Percentiles rank a stretch among this genome's conserved stretches.
These are phyloP conservation scores for Paracentrotus lividus DNA, from an alignment of 53 echinoderm and acorn worm genomes.

Conservation along the genomic window DNA sequence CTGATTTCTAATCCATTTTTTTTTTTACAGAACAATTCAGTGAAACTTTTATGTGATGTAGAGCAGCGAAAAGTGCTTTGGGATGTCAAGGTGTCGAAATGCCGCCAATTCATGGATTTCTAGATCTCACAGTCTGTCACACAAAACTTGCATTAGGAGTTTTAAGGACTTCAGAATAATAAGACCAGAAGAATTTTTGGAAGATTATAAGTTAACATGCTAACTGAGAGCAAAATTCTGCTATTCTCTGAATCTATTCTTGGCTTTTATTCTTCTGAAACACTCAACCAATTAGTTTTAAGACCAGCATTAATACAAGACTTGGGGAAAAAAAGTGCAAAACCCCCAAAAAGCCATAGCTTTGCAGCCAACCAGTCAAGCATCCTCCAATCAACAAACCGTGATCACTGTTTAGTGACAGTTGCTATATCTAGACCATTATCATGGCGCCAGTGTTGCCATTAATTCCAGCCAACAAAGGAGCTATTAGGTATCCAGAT, in stretches of 20 bases:
- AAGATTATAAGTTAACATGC: no score
- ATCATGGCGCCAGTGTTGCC: neutral
- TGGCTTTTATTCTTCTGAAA: no score
- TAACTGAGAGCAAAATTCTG: no score
- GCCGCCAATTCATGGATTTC: constrained; percentile 20
- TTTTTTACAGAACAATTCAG: neutral
- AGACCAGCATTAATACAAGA: constrained; percentile 5
- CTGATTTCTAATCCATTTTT: constrained; percentile 9
- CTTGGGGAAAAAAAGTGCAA: constrained; percentile 35
- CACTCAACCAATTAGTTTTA: no score
- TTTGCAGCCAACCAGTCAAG: constrained; percentile 23
- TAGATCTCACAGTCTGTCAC: no score
- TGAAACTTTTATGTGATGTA: neutral
- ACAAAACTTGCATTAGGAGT: no score
- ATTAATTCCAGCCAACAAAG: neutral
- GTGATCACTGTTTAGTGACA: constrained; percentile 35
- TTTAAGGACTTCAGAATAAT: no score
- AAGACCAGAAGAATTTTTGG: no score
- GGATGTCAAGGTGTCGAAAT: constrained; percentile 13
- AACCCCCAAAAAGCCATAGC: neutral
- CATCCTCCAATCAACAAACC: constrained; percentile 40
- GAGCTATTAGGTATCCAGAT: neutral
- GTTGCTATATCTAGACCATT: constrained; percentile 35
- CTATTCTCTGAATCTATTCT: no score
- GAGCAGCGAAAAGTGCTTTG: neutral